phyloP scores from a whole-genome alignment of 2,888 invertebrate genomes.

The Drosophila formosana region DNA sequence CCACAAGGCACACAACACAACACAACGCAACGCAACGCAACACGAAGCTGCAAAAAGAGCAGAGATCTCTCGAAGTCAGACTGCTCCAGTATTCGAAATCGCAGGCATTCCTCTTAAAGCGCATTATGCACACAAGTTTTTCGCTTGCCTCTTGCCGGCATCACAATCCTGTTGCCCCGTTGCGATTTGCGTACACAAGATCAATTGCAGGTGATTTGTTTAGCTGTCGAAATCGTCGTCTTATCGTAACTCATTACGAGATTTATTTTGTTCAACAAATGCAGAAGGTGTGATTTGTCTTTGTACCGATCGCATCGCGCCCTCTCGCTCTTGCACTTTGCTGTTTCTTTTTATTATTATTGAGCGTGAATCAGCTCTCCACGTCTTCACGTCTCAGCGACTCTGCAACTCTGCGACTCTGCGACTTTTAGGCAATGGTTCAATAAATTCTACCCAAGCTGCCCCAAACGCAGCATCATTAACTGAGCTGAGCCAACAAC shows the following conservation, averaged over 20 bases:
- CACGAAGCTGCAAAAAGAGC: neutral
- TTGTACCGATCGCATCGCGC: conserved; percentile 74
- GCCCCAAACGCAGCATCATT: conserved; percentile 65
- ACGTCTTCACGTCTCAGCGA: conserved; percentile 52
- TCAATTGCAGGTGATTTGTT: conserved; percentile 85
- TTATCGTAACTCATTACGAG: conserved; percentile 86
- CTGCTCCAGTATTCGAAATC: conserved; percentile 79
- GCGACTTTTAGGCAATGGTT: conserved; percentile 82
- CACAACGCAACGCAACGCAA: conserved; percentile 1
- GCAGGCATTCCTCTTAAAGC: conserved; percentile 77
- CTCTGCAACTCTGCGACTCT: conserved; percentile 57
- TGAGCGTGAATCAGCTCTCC: neutral
- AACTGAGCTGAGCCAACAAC: conserved; percentile 38
- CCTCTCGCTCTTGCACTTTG: neutral
- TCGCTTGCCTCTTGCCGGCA: conserved; percentile 11
- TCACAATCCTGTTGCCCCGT: conserved; percentile 22
- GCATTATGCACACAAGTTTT: conserved; percentile 57
- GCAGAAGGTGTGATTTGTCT: conserved; percentile 85
- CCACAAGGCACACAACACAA: conserved; percentile 40
- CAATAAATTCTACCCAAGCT: conserved; percentile 81
- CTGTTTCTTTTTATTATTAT: neutral
- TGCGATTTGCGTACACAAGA: conserved; percentile 81
- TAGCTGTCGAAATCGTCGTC: conserved; percentile 85
- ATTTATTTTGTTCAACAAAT: conserved; percentile 85
- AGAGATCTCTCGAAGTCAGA: neutral